A percentile compares a stretch with the other conserved stretches of the same genome.
phyloP scores from a whole-genome alignment of 2,888 invertebrate species.

The Lasioglossum oenotherae region DNA sequence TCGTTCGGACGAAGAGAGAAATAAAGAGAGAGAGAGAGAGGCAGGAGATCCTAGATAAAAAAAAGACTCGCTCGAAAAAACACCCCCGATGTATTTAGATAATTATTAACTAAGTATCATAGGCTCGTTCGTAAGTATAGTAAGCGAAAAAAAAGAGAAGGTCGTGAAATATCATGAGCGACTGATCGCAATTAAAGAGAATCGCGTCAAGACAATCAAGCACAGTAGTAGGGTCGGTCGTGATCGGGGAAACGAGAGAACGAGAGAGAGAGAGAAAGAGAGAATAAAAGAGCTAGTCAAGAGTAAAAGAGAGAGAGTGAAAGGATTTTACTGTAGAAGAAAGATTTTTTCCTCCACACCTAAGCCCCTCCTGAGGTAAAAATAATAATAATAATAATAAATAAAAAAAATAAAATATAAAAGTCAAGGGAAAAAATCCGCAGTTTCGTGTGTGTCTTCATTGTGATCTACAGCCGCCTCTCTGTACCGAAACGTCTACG shows the following conservation, averaged over 20 bases:
- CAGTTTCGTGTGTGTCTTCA: slow-evolving; percentile 65
- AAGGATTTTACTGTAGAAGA: not conserved
- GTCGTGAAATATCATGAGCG: slow-evolving; percentile 60
- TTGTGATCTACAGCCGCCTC: slow-evolving; percentile 68
- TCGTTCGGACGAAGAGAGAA: not conserved
- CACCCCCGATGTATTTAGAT: not conserved
- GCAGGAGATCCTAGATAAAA: not conserved
- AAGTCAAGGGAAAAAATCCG: not conserved
- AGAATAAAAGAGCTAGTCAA: not conserved
- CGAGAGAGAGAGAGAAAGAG: slow-evolving; percentile 7
- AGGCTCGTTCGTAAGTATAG: not conserved
- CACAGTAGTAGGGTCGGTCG: slow-evolving; percentile 77
- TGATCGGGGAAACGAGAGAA: slow-evolving; percentile 49
- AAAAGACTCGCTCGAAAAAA: not conserved
- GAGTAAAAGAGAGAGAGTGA: slow-evolving; percentile 18
- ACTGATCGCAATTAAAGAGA: slow-evolving; percentile 73
- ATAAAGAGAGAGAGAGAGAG: too few relatives aligned
- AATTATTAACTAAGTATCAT: slow-evolving; percentile 4
- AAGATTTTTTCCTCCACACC: not conserved
- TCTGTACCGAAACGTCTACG: slow-evolving; percentile 64
- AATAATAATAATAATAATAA: too few relatives aligned
- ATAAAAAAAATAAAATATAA: not conserved
- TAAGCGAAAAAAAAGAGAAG: slow-evolving; percentile 40
- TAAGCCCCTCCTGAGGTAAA: not conserved
- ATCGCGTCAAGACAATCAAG: slow-evolving; percentile 83